phyloP scores from a whole-genome alignment of 2,113 vertebrate species.

The Ascaphus truei region DNA sequence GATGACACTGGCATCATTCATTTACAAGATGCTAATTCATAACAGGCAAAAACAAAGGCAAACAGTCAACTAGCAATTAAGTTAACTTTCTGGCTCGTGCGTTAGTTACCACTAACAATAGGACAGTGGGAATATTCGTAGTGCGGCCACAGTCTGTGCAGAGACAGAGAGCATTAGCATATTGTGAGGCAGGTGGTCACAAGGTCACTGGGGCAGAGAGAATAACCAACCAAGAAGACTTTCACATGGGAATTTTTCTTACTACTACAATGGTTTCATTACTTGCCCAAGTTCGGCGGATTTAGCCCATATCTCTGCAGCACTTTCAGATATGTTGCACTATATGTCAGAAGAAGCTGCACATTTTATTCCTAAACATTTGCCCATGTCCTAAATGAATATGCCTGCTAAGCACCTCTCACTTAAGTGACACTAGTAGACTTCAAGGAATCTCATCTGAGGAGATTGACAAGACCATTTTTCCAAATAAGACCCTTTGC shows the following conservation, averaged over 20 bases:
- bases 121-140: constrained; percentile 31
- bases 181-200: constrained; percentile 36
- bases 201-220: constrained; percentile 50
- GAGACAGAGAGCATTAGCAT: constrained; percentile 33
- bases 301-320: no score
- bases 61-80: constrained; percentile 33
- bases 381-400: no score
- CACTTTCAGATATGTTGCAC: no score
- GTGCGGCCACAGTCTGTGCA: constrained; percentile 31
- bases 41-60: constrained; percentile 4
- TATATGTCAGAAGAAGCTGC: no score
- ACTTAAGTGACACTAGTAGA: no score
- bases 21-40: constrained; percentile 32
- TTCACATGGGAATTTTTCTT: constrained; percentile 44
- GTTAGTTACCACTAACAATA: constrained; percentile 5
- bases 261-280: constrained; percentile 15
- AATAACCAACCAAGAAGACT: constrained; percentile 31
- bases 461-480: no score
- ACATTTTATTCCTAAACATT: no score
- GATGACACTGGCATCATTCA: not conserved
- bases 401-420: no score
- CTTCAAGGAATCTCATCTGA: no score
- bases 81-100: constrained; percentile 25
- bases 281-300: no score
- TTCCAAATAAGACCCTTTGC: no score